A percentile compares a stretch with the other conserved stretches of the same genome.
Evolutionary conservation across 1,140 invertebrate genomes (phyloP).

Genomic region (Bombus waltoni): DNA sequence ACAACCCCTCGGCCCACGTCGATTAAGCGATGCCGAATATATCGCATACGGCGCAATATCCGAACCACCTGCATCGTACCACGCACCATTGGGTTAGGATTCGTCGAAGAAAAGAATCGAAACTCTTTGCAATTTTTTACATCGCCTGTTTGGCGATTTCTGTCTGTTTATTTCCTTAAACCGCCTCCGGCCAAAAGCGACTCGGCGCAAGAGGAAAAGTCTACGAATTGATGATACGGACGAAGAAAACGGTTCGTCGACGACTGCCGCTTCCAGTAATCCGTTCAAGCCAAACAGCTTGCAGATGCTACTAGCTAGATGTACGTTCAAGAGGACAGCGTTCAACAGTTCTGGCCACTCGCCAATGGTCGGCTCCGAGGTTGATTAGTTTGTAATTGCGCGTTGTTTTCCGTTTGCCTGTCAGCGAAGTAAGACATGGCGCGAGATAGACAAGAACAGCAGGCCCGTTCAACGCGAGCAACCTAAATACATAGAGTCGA

Average conservation of each 20-base stretch:
- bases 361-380: slow-evolving; percentile 62
- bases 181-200: too few species aligned
- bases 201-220: neutral
- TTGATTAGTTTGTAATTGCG: slow-evolving; percentile 77
- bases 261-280: slow-evolving; percentile 47
- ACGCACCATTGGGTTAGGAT: neutral
- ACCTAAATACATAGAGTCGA: neutral
- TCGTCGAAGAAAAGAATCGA: neutral
- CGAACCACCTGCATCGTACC: neutral
- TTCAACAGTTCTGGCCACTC: slow-evolving; percentile 67
- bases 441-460: slow-evolving; percentile 2
- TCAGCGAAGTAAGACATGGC: slow-evolving; percentile 46
- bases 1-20: neutral
- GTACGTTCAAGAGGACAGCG: slow-evolving; percentile 50
- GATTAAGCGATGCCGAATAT: neutral
- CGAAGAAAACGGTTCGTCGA: neutral
- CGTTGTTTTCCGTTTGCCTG: slow-evolving; percentile 67
- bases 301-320: slow-evolving; percentile 46
- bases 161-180: too few species aligned
- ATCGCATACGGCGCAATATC: neutral
- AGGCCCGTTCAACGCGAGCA: neutral
- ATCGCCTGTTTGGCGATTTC: too few species aligned
- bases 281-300: slow-evolving; percentile 60
- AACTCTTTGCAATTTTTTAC: too few species aligned
- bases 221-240: neutral